Percentiles rank a stretch among this genome's conserved stretches.
These are phyloP conservation scores for Lepidocyrtoides sp. DNA, from an alignment of 2,888 invertebrate species.

Conservation along the genomic window DNA sequence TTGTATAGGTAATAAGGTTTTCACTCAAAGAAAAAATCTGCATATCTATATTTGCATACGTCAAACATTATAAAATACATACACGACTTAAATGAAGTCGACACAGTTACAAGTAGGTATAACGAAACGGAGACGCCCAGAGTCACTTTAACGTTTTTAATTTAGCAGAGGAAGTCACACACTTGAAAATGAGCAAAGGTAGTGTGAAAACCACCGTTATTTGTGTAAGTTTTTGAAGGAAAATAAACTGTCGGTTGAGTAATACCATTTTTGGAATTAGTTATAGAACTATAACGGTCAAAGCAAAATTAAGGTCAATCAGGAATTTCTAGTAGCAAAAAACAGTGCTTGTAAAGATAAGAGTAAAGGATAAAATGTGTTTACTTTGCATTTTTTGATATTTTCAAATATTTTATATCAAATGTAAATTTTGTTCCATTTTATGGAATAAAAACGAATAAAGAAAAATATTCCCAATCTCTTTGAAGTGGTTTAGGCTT, in stretches of 20 bases:
- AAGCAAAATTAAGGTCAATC: too few species aligned
- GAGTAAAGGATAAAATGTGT: too few species aligned
- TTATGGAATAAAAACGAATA: too few species aligned
- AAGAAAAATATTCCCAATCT: too few species aligned
- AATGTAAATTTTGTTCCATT: too few species aligned
- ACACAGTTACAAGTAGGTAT: too few species aligned
- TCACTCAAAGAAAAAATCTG: background rate
- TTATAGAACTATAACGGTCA: too few species aligned
- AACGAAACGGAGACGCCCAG: slow-evolving; percentile 33
- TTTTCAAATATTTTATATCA: too few species aligned
- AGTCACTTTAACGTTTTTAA: slow-evolving; percentile 52
- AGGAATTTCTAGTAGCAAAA: too few species aligned
- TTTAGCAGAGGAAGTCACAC: slow-evolving; percentile 55
- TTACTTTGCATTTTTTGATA: too few species aligned
- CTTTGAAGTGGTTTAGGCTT: background rate
- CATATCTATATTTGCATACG: background rate
- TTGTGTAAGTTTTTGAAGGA: background rate
- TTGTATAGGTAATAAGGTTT: background rate
- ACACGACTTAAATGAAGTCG: slow-evolving; percentile 35
- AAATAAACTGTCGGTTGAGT: background rate
- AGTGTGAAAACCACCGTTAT: slow-evolving; percentile 9
- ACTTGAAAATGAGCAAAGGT: slow-evolving; percentile 14
- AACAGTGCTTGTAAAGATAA: too few species aligned
- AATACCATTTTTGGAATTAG: background rate
- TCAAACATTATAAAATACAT: background rate